Conservation (phyloP, 2,888 invertebrate genomes). For the Epinotia ramella region DNA sequence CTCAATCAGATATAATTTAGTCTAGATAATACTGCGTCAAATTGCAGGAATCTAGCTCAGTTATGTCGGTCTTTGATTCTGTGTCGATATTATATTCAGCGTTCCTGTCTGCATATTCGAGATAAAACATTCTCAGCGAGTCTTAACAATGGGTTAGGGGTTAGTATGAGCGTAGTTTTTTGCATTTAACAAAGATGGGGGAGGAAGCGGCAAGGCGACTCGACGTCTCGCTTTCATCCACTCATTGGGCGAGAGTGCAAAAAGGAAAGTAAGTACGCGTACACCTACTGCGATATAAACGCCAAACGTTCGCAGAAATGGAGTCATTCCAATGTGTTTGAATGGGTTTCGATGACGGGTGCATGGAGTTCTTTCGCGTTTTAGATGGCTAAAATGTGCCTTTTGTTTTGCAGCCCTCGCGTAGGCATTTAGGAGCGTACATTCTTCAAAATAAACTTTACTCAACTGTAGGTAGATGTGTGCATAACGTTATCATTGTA, state of each 20-base stretch:
- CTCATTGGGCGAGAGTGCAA: constrained; percentile 73
- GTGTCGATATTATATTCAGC: constrained; percentile 39
- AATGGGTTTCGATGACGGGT: constrained; percentile 83
- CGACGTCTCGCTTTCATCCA: constrained; percentile 79
- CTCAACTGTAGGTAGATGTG: neutral
- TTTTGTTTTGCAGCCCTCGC: constrained; percentile 72
- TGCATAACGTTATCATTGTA: neutral
- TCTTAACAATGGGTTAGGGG: constrained; percentile 75
- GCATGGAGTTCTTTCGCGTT: constrained; percentile 76
- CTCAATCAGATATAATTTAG: constrained; percentile 34
- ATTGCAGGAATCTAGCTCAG: constrained; percentile 26
- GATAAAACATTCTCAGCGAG: constrained; percentile 76
- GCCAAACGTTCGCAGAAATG: constrained; percentile 67
- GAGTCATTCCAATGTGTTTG: constrained; percentile 74
- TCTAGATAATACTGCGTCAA: neutral
- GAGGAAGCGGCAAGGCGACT: constrained; percentile 71
- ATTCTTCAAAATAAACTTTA: constrained; percentile 4
- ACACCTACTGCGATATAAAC: constrained; percentile 56
- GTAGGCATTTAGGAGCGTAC: constrained; percentile 59
- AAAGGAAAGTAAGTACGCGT: constrained; percentile 71
- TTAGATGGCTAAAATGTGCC: constrained; percentile 78
- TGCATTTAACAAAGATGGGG: constrained; percentile 77
- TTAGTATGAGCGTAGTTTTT: constrained; percentile 73
- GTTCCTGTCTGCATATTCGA: constrained; percentile 62
- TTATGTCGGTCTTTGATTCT: constrained; percentile 37